These are phyloP conservation scores for Prorops nasuta DNA, from an alignment of 1,140 invertebrate species.

Conservation along the genomic window DNA sequence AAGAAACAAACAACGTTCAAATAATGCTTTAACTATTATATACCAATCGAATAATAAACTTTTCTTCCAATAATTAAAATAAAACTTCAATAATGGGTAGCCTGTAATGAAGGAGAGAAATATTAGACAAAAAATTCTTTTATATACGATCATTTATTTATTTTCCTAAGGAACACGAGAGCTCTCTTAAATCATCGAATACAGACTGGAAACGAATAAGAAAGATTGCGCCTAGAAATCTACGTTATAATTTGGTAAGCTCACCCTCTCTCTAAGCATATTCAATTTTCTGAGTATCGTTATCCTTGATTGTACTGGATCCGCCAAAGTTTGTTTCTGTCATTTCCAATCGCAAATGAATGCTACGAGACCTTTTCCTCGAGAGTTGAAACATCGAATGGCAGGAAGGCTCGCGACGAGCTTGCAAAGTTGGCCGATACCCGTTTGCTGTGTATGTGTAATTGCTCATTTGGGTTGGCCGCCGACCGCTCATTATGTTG, in stretches of 20 bases:
- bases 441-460: conserved; percentile 14
- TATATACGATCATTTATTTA: no score
- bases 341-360: not conserved
- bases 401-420: conserved; percentile 21
- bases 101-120: no score
- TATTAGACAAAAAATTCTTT: no score
- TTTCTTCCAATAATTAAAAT: not conserved
- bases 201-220: no score
- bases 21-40: no score
- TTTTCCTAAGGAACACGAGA: no score
- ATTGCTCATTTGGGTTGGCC: conserved; percentile 6
- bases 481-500: conserved; percentile 13
- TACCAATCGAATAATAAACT: not conserved
- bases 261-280: conserved; percentile 16
- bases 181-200: no score
- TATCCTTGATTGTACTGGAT: conserved; percentile 6
- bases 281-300: conserved; percentile 6
- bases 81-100: not conserved
- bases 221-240: no score
- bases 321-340: conserved; percentile 12
- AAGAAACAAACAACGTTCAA: no score
- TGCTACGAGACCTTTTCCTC: conserved; percentile 7
- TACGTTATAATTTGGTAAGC: conserved; percentile 10
- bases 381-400: conserved; percentile 6
- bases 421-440: conserved; percentile 13